phyloP scores from a whole-genome alignment of 2,888 invertebrate genomes.

The Nymphalis c-album region DNA sequence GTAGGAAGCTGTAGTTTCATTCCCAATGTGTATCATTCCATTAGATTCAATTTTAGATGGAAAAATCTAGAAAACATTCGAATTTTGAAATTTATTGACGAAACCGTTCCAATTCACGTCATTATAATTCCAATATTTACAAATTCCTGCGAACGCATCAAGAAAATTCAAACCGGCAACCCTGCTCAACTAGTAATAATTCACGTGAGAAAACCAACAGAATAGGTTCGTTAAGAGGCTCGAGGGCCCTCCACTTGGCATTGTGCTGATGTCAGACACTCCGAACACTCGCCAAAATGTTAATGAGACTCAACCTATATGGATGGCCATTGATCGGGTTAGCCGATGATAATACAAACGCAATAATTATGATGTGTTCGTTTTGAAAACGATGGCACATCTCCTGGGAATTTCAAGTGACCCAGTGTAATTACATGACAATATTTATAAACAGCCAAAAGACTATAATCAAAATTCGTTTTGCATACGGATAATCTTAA shows the following conservation, averaged over 20 bases:
- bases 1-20: no score
- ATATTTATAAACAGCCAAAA: no score
- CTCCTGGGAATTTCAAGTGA: no score
- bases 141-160: background rate
- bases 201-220: conserved; percentile 77
- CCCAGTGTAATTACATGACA: no score
- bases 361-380: conserved; percentile 50
- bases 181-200: conserved; percentile 51
- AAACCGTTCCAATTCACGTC: background rate
- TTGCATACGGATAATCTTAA: no score
- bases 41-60: no score
- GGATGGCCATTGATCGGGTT: conserved; percentile 45
- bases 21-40: no score
- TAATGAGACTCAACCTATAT: conserved; percentile 53
- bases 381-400: background rate
- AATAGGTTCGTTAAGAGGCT: conserved; percentile 78
- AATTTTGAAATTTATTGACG: background rate
- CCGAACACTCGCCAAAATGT: conserved; percentile 57
- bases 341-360: conserved; percentile 41
- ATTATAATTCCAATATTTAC: background rate
- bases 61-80: no score
- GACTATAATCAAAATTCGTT: no score
- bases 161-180: conserved; percentile 32
- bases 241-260: conserved; percentile 63
- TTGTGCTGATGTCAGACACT: conserved; percentile 68